phyloP scores from a whole-genome alignment of 1,140 invertebrate species.

The Odontomachus brunneus region DNA sequence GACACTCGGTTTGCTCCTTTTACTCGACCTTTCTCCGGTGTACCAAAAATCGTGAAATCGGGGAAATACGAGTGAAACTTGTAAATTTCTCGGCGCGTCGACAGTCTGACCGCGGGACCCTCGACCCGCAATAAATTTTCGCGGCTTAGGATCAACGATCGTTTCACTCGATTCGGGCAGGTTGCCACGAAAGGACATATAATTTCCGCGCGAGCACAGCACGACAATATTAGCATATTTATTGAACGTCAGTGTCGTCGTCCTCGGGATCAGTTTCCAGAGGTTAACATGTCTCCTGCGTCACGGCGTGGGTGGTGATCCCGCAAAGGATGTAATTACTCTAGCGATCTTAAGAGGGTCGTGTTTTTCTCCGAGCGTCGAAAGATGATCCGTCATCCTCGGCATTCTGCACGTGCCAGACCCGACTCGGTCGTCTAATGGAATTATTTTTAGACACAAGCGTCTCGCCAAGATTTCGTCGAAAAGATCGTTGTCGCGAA shows the following conservation, averaged over 20 bases:
- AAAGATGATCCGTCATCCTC: constrained; percentile 38
- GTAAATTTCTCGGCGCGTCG: neutral
- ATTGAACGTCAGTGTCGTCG: constrained; percentile 73
- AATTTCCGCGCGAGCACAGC: constrained; percentile 57
- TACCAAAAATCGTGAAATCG: no score
- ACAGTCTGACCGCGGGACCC: neutral
- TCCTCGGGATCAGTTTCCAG: constrained; percentile 53
- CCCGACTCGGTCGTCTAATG: constrained; percentile 39
- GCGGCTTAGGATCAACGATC: constrained; percentile 39
- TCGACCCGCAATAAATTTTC: constrained; percentile 46
- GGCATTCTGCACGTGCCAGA: neutral
- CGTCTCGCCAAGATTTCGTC: neutral
- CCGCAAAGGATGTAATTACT: constrained; percentile 56
- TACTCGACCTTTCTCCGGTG: no score
- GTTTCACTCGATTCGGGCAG: constrained; percentile 47
- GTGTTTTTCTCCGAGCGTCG: neutral
- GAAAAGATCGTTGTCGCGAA: neutral
- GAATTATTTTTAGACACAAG: constrained; percentile 35
- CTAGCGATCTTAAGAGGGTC: constrained; percentile 5
- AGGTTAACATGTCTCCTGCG: neutral
- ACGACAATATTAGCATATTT: constrained; percentile 77
- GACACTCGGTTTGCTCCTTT: no score
- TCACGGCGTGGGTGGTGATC: neutral
- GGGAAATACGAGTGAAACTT: neutral
- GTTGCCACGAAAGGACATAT: constrained; percentile 34